These are phyloP conservation scores for Hystrix brachyura DNA, from an alignment of 2,113 vertebrate species.

Conservation along the genomic window DNA sequence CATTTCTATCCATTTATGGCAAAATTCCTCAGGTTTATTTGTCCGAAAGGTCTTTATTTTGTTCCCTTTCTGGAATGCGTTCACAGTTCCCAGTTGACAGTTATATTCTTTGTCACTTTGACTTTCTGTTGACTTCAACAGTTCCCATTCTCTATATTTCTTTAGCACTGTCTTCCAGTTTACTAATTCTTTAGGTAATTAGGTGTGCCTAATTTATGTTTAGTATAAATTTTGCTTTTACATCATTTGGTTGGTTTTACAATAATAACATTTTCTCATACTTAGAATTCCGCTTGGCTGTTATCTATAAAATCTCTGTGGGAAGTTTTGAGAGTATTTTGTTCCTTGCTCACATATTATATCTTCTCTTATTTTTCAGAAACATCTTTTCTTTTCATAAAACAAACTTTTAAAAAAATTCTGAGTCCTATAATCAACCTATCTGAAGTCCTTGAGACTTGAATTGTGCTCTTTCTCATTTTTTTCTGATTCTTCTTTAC, in stretches of 20 bases:
- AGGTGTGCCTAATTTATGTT: too few relatives aligned
- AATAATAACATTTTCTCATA: neutral
- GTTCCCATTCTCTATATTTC: neutral
- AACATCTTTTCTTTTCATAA: neutral
- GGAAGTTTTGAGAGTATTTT: neutral
- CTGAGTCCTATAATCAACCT: neutral
- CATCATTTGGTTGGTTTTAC: neutral
- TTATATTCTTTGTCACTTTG: neutral
- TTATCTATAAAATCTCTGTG: neutral
- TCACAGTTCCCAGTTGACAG: neutral
- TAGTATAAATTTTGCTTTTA: too few relatives aligned
- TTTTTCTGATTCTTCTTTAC: neutral
- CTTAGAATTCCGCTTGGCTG: slow-evolving; percentile 6
- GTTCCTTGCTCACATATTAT: neutral
- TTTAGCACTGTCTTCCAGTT: neutral
- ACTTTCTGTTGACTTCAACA: neutral
- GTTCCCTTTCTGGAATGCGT: neutral
- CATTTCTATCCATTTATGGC: neutral
- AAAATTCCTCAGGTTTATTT: neutral
- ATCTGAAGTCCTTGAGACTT: neutral
- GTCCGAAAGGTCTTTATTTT: neutral
- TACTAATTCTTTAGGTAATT: slow-evolving; percentile 6
- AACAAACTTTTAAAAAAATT: neutral
- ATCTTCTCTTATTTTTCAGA: neutral
- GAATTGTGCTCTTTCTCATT: neutral